These are phyloP conservation scores for Montifringilla adamsi DNA, from an alignment of 2,113 vertebrate genomes.

Conservation along the genomic window DNA sequence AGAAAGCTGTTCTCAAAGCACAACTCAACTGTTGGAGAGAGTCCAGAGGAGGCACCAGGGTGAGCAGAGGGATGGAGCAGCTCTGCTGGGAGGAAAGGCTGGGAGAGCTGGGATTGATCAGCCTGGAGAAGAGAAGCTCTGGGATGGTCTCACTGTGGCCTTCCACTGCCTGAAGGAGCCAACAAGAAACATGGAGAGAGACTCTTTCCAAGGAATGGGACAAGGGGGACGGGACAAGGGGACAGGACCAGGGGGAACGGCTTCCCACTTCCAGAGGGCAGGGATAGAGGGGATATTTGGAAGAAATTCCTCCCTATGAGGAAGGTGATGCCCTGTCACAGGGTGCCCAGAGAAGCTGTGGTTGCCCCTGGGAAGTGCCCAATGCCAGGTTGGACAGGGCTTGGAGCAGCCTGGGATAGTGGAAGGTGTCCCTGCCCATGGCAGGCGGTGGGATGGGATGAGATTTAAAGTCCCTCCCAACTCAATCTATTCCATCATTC, in stretches of 20 bases:
- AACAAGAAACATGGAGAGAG: neutral
- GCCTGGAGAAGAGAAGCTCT: neutral
- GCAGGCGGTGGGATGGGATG: rapidly evolving
- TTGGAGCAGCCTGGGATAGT: rapidly evolving
- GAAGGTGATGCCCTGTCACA: rapidly evolving
- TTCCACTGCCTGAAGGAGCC: neutral
- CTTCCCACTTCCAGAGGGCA: neutral
- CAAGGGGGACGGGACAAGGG: no score
- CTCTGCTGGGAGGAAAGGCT: neutral
- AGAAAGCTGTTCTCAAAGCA: neutral
- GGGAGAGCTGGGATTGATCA: neutral
- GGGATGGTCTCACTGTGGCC: rapidly evolving
- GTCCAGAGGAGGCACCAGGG: neutral
- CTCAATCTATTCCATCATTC: neutral
- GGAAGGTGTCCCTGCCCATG: neutral
- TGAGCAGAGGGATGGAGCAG: neutral
- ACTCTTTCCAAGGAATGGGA: rapidly evolving
- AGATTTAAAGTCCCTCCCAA: rapidly evolving
- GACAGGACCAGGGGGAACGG: neutral
- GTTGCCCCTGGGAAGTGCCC: neutral
- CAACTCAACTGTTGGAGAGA: neutral
- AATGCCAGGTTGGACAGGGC: rapidly evolving
- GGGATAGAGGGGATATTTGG: neutral
- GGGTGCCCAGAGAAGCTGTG: neutral
- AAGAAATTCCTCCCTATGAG: rapidly evolving